Base-by-base conservation (phyloP, 2,113 vertebrate genomes). In the Xyrauchen texanus region DNA sequence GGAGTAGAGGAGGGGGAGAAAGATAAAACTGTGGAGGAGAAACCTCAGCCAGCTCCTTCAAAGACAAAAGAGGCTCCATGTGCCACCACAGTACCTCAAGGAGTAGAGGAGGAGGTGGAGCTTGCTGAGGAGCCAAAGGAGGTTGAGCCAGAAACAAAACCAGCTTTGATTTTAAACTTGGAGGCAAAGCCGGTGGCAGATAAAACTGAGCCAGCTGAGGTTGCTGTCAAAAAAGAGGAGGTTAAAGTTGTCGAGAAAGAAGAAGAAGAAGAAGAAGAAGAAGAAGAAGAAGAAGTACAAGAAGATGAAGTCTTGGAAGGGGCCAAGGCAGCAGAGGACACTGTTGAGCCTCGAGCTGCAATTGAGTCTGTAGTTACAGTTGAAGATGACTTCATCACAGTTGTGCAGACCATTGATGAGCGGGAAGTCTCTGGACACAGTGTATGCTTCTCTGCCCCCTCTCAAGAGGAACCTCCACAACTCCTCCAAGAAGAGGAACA, bases 351-450 rank as follows among this genome's bases (percentile, higher is more conserved):
- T 83, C 94, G 92, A 60, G 95, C 95, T 51, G 91, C 94, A 73
- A 97, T 99, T 13, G 98, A 99, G 66, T 99, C 98, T 0, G 94
- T 99, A 47, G 96, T 99, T 74, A 99, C 95, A 2, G 96, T 99
- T 0, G 97, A 99, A 83, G 98, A 99, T 11, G 98, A 99, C 84
- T 98, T 99, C 16, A 99, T 99, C 87, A 97, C 96, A 0, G 96
- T 99, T 34, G 96, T 99, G 77, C 98, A 99, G 88, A 97, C 96
- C 2, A 96, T 97, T 0, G 96, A 99, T 57, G 95, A 97, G 83
- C 93, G 96, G 0, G 96, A 98, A 77, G 94, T 92, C 6, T 91
- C 94, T 0, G 94, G 95, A 47, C 96, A 99, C 89, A 99, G 95
- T 0, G 95, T 99, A 60, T 95, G 97, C 3, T 99, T 99, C 83